phyloP scores from a whole-genome alignment of 2,797 vertebrate species.

The Brachyalestes nurse region DNA sequence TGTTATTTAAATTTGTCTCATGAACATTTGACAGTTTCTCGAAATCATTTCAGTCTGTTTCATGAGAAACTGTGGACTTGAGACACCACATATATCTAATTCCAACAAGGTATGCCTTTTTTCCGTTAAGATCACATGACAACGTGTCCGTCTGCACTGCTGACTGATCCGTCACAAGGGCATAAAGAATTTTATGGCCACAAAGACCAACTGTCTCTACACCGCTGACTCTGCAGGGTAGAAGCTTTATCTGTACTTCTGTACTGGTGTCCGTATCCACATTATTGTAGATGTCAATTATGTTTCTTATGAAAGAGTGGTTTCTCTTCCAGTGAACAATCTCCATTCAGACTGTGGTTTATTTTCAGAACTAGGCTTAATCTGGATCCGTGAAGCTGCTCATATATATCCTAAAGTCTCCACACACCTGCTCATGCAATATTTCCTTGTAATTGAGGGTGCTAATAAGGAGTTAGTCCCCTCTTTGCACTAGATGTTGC shows the following conservation, averaged over 20 bases:
- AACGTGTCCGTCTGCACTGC: neutral
- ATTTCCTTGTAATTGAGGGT: neutral
- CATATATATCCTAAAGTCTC: neutral
- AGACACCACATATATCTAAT: neutral
- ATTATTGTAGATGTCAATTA: too few species aligned
- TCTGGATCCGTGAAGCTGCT: neutral
- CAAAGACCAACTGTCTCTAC: neutral
- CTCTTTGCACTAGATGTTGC: neutral
- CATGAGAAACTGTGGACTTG: neutral
- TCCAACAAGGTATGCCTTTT: neutral
- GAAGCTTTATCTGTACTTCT: neutral
- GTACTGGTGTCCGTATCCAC: too few species aligned
- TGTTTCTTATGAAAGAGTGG: too few species aligned
- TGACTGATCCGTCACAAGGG: conserved; percentile 8
- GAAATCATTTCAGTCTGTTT: neutral
- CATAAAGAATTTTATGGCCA: neutral
- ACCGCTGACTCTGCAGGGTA: neutral
- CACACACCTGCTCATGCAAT: neutral
- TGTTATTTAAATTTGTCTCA: neutral
- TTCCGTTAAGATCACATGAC: neutral
- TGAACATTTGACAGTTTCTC: neutral
- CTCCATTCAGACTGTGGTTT: too few species aligned
- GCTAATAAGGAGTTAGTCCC: neutral
- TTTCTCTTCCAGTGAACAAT: too few species aligned
- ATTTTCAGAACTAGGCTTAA: too few species aligned